Evolutionary conservation across 2,797 vertebrate species (phyloP), one percentile per base, ranked within the genome.

Genomic region (Salmo trutta): DNA sequence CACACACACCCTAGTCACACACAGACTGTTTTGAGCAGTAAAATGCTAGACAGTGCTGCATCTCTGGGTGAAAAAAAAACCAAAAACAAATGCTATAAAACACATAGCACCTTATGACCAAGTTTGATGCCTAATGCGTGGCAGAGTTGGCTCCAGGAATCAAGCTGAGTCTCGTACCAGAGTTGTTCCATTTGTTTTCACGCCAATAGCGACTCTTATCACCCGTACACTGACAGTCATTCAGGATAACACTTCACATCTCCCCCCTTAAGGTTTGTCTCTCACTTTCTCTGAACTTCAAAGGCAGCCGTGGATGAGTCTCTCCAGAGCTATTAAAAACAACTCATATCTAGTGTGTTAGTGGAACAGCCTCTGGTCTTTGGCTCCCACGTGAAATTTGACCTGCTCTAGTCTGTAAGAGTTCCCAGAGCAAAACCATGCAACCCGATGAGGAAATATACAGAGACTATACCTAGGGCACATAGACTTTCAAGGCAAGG

Each of bases 161-260:
- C 17, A 54, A 7, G 76, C 69, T 59, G 52, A 74, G 76, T 59
- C 78, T 53, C 75, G 33, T 69, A 64, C 73, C n/a, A 31, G 54
- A 67, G 67, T 77, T 76, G 78, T 77, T 83, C 41, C 78, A 80
- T 87, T 88, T 83, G 81, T 88, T 88, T 87, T 21, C 74, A n/a
- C 82, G 78, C 80, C 78, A 85, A 79, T 79, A 84, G 79, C 62
- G 53, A 78, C 74, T 75, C 71, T 74, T 19, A 59, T 82, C 78
- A 84, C 47, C 65, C 16, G 76, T 75, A 41, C 79, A 47, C 76
- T 29, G 62, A 84, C 79, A 80, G 47, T 75, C 66, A 47, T 68
- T 65, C 75, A 77, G 62, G 67, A 82, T 47, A 47, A 47, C 74
- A 56, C 68, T 75, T 41, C 29, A 79, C 79, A 62, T 72, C 75